Conservation (phyloP, 2,113 vertebrate genomes). For the Ammodytes dubius region DNA sequence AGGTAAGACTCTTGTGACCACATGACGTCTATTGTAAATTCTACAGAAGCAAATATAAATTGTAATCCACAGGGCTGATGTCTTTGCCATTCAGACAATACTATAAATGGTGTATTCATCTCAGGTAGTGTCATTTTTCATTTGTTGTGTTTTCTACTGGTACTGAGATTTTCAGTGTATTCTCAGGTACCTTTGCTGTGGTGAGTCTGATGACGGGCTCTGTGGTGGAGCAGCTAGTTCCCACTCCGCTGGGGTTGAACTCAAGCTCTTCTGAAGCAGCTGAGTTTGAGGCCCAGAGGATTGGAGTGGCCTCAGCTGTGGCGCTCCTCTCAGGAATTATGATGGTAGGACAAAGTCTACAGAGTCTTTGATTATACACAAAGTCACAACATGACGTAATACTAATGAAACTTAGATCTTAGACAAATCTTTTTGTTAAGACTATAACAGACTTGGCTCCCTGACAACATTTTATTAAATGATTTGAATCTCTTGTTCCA, state of each 20-base stretch:
- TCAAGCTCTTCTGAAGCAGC: constrained; percentile 80
- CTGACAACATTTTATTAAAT: neutral
- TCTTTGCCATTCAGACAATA: neutral
- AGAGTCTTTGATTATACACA: neutral
- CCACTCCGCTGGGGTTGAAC: constrained; percentile 83
- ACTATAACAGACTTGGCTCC: neutral
- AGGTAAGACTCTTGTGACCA: constrained; percentile 78
- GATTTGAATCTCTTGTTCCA: constrained; percentile 3
- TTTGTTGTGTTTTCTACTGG: neutral
- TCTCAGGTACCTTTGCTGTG: constrained; percentile 92
- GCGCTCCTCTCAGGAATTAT: constrained; percentile 91
- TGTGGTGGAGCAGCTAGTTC: constrained; percentile 90
- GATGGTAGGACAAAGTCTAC: constrained; percentile 81
- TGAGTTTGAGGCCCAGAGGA: constrained; percentile 87
- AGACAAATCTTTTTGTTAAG: neutral
- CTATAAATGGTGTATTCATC: neutral
- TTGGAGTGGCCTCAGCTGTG: constrained; percentile 88
- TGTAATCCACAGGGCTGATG: neutral
- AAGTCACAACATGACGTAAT: neutral
- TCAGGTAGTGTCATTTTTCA: neutral
- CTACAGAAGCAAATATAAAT: neutral
- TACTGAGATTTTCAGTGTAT: constrained; percentile 8
- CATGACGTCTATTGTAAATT: neutral
- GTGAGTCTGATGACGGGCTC: constrained; percentile 94
- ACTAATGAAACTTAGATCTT: too few species aligned